A percentile compares a stretch with the other conserved stretches of the same genome.
Evolutionary conservation across 2,113 vertebrate genomes (phyloP).

Genomic region (Probosciger aterrimus): DNA sequence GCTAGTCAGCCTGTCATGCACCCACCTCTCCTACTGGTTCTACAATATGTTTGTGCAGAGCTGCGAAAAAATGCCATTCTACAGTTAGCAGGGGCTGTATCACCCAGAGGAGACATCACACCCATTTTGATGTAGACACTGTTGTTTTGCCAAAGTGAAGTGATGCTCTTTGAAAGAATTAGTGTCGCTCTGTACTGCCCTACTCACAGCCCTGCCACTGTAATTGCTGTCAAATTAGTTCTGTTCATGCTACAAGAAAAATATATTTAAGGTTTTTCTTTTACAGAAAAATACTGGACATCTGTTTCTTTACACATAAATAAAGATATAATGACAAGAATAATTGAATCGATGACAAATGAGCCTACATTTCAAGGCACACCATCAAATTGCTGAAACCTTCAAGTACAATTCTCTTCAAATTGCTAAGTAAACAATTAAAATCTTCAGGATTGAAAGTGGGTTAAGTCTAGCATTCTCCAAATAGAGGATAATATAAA

Average conservation of each 20-base stretch:
- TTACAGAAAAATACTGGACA: neutral
- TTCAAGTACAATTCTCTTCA: neutral
- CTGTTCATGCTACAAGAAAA: neutral
- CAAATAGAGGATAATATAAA: neutral
- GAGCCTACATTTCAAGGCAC: neutral
- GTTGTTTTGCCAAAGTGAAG: neutral
- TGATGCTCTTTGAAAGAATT: neutral
- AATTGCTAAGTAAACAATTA: neutral
- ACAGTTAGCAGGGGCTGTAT: neutral
- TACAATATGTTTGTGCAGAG: neutral
- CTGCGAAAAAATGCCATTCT: neutral
- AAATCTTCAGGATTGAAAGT: neutral
- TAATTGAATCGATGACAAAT: neutral
- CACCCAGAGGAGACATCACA: neutral
- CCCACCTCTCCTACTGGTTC: neutral
- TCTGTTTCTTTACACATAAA: neutral
- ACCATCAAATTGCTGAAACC: neutral
- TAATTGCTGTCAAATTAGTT: constrained; percentile 27
- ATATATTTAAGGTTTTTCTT: constrained; percentile 3
- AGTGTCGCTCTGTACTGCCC: neutral
- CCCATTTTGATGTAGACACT: neutral
- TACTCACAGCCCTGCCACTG: neutral
- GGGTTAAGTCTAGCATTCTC: neutral
- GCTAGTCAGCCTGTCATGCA: neutral
- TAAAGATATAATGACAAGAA: neutral